Conservation (phyloP, 2,888 invertebrate genomes). For the Cosmopolites sordidus region DNA sequence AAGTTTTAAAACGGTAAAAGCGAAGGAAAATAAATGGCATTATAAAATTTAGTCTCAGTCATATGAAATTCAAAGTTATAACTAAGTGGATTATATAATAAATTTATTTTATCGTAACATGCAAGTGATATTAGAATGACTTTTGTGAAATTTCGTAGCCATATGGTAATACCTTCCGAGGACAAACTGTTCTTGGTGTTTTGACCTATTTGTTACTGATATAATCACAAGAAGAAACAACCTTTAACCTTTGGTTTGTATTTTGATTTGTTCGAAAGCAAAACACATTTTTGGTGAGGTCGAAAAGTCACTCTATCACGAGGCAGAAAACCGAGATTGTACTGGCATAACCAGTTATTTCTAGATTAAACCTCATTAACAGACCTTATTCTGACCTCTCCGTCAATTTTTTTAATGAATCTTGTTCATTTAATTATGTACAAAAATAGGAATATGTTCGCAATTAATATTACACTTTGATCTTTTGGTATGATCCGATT, state of each 20-base stretch:
- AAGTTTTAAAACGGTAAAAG: no score
- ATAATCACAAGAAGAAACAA: background rate
- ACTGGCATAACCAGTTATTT: background rate
- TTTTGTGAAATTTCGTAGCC: no score
- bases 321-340: background rate
- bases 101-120: no score
- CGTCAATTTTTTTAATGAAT: background rate
- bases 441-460: background rate
- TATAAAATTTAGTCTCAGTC: no score
- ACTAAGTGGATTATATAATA: no score
- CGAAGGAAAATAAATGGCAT: no score
- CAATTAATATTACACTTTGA: background rate
- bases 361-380: background rate
- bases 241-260: background rate
- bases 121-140: no score
- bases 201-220: background rate
- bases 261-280: slow-evolving; percentile 1
- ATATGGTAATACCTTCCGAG: no score
- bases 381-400: background rate
- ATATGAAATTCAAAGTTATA: no score
- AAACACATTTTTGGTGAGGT: background rate
- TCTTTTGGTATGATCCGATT: background rate
- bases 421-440: background rate
- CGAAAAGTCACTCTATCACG: background rate
- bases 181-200: background rate